Evolutionary conservation across 92 coral and sea anemone genomes (phyloP), one percentile per base, ranked within the genome.

Genomic region (Pocillopora grandis): DNA sequence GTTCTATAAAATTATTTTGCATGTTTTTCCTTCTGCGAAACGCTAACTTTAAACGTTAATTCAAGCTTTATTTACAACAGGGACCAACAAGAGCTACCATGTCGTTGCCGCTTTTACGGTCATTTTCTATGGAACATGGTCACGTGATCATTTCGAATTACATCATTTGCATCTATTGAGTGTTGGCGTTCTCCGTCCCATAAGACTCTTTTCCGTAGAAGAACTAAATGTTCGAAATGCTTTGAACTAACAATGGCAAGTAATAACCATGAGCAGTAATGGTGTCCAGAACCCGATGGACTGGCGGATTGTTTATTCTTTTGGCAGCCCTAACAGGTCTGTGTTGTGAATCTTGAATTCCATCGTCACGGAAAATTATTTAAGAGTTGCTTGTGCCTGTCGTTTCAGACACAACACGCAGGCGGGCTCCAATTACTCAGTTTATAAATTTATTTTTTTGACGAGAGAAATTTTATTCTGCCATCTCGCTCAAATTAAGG

Each of bases 111-210:
- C 4, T 52, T 19, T 17, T 59, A 71, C 60, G 48, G 42, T 59
- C 42, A 11, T 36, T 58, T 70, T 15, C 33, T 10, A 17, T 1
- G 66, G 21, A 52, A 63, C 75, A 11, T 27, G 55, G 72, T 83
- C 86, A 83, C 86, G 86, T 83, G 86, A 83, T 80, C 56, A 3
- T 70, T 52, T 75, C 72, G 63, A 52, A 83, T 83, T 83, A 83
- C 86, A 83, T 83, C 86, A 83, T 83, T 83, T 16, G n/a, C 8
- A 9, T 62, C 52, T 64, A 52, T 49, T 31, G 71, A 61, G 63
- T 58, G 19, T 5, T 49, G 33, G 52, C 56, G 17, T 31, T 17
- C 23, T 66, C 10, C 15, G 17, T 33, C 37, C 62, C 73, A 73
- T 63, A 83, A 64, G 86, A 80, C 23, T 49, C 12, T 56, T 18